These are phyloP conservation scores for Amphiprion percula DNA, from an alignment of 2,113 vertebrate genomes.

Conservation along the genomic window DNA sequence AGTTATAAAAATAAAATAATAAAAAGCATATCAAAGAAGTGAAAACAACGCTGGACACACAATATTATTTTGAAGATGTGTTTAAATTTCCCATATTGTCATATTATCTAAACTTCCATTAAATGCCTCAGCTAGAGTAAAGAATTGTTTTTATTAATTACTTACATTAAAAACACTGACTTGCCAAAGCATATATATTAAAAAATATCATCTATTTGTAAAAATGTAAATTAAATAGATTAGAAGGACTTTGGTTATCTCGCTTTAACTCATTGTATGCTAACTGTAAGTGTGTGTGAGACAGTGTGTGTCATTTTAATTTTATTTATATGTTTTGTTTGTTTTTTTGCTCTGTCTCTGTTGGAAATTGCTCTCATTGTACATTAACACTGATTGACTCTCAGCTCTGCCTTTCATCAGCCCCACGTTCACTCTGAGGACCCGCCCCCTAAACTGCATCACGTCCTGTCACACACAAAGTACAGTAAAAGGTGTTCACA, in stretches of 20 bases:
- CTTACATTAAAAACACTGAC: neutral
- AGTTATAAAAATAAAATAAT: too few species aligned
- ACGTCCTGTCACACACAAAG: constrained; percentile 62
- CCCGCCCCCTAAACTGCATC: constrained; percentile 74
- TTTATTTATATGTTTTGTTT: neutral
- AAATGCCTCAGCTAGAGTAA: too few species aligned
- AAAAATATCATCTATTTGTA: neutral
- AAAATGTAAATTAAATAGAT: constrained; percentile 8
- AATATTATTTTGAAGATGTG: too few species aligned
- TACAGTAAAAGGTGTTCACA: constrained; percentile 31
- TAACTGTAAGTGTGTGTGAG: neutral
- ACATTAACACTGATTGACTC: constrained; percentile 47
- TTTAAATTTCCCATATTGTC: too few species aligned
- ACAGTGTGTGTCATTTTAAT: constrained; percentile 19
- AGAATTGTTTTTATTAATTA: too few species aligned
- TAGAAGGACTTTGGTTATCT: neutral
- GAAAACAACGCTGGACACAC: too few species aligned
- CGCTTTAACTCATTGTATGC: too few species aligned
- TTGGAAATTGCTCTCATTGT: constrained; percentile 8
- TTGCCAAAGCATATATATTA: neutral
- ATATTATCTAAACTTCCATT: too few species aligned
- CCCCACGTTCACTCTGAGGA: constrained; percentile 42
- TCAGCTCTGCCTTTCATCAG: constrained; percentile 38
- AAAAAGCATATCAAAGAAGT: too few species aligned
- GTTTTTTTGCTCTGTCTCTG: neutral